Percentiles rank a stretch among this genome's conserved stretches.
Conservation (phyloP, 2,888 invertebrate species). For the Silvanus unidentatus region DNA sequence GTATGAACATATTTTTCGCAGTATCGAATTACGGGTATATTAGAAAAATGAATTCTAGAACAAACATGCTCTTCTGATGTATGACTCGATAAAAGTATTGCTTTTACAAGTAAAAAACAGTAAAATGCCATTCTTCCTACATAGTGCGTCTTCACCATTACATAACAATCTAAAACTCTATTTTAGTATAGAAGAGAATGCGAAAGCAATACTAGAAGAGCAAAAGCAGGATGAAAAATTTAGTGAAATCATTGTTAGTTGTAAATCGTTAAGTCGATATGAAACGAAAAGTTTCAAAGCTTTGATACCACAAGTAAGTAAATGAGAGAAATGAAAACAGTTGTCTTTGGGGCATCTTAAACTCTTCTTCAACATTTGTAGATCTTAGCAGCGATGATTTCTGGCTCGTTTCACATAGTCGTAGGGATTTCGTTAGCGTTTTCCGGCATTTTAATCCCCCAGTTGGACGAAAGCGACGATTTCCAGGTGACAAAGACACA, state of each 20-base stretch:
- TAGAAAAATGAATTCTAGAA: no score
- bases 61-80: no score
- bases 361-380: no score
- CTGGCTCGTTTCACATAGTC: constrained; percentile 55
- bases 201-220: constrained; percentile 37
- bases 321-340: constrained; percentile 3
- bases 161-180: no score
- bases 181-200: constrained; percentile 34
- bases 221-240: constrained; percentile 44
- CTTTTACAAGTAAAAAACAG: no score
- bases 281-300: constrained; percentile 43
- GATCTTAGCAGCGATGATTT: constrained; percentile 51
- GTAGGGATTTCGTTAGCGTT: constrained; percentile 55
- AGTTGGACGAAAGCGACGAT: constrained; percentile 43
- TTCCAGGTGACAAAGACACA: constrained; percentile 41
- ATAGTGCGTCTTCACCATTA: no score
- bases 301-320: constrained; percentile 46
- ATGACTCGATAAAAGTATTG: no score
- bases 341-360: neutral
- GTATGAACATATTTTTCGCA: no score
- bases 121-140: no score
- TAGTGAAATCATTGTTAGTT: constrained; percentile 46
- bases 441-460: constrained; percentile 53
- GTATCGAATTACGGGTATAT: no score
- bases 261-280: constrained; percentile 44